Conservation (phyloP, 2,797 vertebrate species). For the Catamblyrhynchus diadema region DNA sequence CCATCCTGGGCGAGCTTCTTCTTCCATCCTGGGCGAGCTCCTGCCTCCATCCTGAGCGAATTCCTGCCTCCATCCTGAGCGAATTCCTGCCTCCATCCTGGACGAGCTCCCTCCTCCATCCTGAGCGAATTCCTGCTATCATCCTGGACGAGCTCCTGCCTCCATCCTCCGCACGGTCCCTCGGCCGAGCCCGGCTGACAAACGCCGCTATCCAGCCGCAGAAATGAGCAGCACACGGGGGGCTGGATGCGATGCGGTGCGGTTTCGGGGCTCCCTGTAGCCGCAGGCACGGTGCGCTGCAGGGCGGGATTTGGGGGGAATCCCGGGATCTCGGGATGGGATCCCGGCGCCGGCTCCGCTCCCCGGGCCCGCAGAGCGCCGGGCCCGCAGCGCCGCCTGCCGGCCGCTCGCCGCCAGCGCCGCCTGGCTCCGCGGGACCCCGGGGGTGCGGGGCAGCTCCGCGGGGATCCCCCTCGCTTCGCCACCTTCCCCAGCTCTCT, state of each 20-base stretch:
- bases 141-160: rapidly evolving
- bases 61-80: not conserved
- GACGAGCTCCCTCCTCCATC: rapidly evolving
- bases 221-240: not conserved
- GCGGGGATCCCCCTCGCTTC: not conserved
- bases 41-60: not conserved
- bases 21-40: too few relatives aligned
- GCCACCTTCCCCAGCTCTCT: not conserved
- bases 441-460: not conserved
- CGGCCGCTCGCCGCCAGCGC: not conserved
- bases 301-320: not conserved
- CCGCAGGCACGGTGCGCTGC: not conserved
- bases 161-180: not conserved
- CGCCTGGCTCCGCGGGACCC: not conserved
- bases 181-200: not conserved
- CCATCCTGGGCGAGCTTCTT: not conserved
- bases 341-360: not conserved
- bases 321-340: not conserved
- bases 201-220: rapidly evolving
- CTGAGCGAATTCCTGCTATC: rapidly evolving
- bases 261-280: not conserved
- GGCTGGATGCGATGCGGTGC: not conserved
- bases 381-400: not conserved
- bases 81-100: rapidly evolving
- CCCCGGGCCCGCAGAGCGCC: not conserved